phyloP scores from a whole-genome alignment of 2,888 invertebrate genomes.

The Drosophila paracracens region DNA sequence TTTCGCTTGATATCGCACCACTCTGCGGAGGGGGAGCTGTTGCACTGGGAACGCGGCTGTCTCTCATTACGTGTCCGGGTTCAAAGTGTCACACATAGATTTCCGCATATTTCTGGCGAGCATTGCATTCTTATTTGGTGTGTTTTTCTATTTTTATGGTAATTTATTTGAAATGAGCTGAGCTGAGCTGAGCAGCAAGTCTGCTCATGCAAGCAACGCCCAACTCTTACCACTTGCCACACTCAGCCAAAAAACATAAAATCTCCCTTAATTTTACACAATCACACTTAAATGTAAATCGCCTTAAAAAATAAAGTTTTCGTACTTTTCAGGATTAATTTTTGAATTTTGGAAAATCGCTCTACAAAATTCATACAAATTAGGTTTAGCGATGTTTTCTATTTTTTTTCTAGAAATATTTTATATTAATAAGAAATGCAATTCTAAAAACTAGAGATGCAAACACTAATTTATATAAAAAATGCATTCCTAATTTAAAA shows the following conservation, averaged over 20 bases:
- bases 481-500: too few relatives aligned
- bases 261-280: too few relatives aligned
- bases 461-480: too few relatives aligned
- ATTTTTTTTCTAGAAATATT: too few relatives aligned
- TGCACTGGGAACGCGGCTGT: conserved; percentile 43
- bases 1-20: conserved; percentile 59
- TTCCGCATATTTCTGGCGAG: conserved; percentile 69
- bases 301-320: neutral
- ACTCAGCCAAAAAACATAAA: neutral
- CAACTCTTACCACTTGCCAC: conserved; percentile 34
- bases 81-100: conserved; percentile 73
- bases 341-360: too few relatives aligned
- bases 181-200: conserved; percentile 29
- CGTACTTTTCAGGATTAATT: too few relatives aligned
- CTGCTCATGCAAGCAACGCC: conserved; percentile 26
- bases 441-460: too few relatives aligned
- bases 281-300: neutral
- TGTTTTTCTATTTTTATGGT: conserved; percentile 71
- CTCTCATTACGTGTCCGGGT: conserved; percentile 53
- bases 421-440: too few relatives aligned
- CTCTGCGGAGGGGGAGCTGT: neutral
- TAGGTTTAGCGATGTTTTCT: too few relatives aligned
- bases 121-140: conserved; percentile 62
- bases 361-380: too few relatives aligned
- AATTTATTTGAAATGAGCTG: conserved; percentile 70